Base-by-base conservation (phyloP, 1,140 invertebrate species). In the Hyles euphorbiae region DNA sequence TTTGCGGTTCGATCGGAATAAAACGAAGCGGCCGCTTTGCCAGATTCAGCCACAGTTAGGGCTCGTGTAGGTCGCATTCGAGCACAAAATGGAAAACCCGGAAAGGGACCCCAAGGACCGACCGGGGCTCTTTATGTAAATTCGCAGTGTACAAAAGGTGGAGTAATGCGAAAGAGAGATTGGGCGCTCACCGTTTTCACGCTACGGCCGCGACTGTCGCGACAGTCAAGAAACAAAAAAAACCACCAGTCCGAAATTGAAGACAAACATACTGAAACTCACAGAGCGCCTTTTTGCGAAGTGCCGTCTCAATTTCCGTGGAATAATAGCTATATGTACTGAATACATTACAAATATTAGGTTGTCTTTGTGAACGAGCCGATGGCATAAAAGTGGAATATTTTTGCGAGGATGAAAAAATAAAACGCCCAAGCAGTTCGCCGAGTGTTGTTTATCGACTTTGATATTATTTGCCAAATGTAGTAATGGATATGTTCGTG, bases 51-150 rank as follows among this genome's bases (percentile, higher is more conserved):
- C 63, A 58, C 56, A 72, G 65, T 76, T 74, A 67, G 61, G 64
- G 58, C 60, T 44, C 58, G 60, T 44, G 62, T 53, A 61, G 60
- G 65, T 74, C 65, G 72, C 68, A 76, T 81, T 79, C 64, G 69
- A 74, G 69, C 75, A 79, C 76, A 78, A 83, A 79, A 81, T 76
- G 73, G 76, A 72, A 79, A 79, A 78, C 59, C 75, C 71, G 70
- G 76, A 76, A 83, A 76, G 75, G 78, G 75, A 73, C 78, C 80
- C 78, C 57, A 67, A 83, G 80, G 80, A 81, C 74, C 66, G 63
- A 60, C 53, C 50, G 56, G 68, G 67, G 60, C 72, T 81, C 75
- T 83, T 83, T 83, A 83, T 81, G 78, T 76, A 83, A 81, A 83
- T 80, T 71, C 58, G 65, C 56, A 72, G 67, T 68, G 65, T 72